Base-by-base conservation (phyloP, 2,113 vertebrate genomes). In the Actinemys pallida region DNA sequence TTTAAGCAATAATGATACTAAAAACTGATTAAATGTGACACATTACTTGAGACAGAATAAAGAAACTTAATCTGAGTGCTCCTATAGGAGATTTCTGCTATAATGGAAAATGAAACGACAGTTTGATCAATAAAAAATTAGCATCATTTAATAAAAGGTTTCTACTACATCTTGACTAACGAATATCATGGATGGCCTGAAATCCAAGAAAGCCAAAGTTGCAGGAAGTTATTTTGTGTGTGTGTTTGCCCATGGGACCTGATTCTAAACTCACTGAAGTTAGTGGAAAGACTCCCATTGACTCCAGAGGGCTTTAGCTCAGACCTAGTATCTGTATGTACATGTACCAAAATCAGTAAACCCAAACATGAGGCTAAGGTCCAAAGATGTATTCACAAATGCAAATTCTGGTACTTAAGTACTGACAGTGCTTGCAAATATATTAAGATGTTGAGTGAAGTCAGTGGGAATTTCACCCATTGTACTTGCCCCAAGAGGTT, bases 91-190 rank as follows among this genome's bases (percentile, higher is more conserved):
- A 96, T 96, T 93, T 97, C 94, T 89, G 92, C 31, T 94, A 83
- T 97, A 97, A 98, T 98, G 96, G 97, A 94, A 98, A 98, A 98
- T 98, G 96, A 98, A 98, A 96, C 93, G 96, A 96, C 95, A 96
- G 97, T 98, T 97, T 98, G 98, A 98, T 98, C 97, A 97, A 98
- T 98, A 98, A 98, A 97, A 98, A 98, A 98, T 98, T 98, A 98
- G 94, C 97, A 96, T 94, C 95, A 96, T 98, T 98, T 98, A 98
- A 98, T 98, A 98, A 98, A 97, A 98, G 88, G 75, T 90, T 98
- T 98, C 95, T 97, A 92, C 94, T 89, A 87, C 90, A 93, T 59
- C 87, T 96, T 96, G 97, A 94, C 92, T 94, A n/a, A 97, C 96
- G 90, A 72, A 84, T 94, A 31, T 82, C n/a, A 12, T 0, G 1